Base-by-base conservation (phyloP, 2,113 vertebrate genomes). In the Plotosus lineatus region DNA sequence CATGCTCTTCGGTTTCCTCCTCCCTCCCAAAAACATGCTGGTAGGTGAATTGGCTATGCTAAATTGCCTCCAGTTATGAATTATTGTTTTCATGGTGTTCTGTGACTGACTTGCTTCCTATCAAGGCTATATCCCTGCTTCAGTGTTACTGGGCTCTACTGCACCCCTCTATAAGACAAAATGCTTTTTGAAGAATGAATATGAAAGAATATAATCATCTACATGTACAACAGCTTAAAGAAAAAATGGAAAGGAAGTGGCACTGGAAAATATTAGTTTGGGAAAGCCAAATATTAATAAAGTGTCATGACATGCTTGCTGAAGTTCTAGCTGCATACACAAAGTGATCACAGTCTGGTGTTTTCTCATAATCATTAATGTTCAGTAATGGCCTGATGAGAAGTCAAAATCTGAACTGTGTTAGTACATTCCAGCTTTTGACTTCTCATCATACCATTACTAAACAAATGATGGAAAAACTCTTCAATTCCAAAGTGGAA, bases 251-350 rank as follows among this genome's bases (percentile, higher is more conserved):
- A 71, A 23, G 40, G 58, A 72, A 77, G 69, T 11, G 74, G 50
- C 26, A 53, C n/a, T 74, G 31, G 53, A 50, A 71, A 72, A 33
- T 68, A 63, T 72, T 81, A 26, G 48, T 38, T 10, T 42, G 38
- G 46, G 50, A 82, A 63, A 44, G 71, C 44, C 63, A 66, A 48
- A 33, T 36, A 83, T 85, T 79, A 79, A 79, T 72, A 51, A n/a
- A 36, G 44, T 56, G 48, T 73, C 71, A 50, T 69, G 76, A 71
- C 76, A 69, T 61, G 56, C 69, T 68, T 80, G 65, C 46, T 77
- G 48, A 28, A 69, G 74, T 77, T 72, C 38, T 46, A 77, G 53
- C 51, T 77, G 69, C 50, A 21, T 31, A 73, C 63, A 15, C 56
- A 31, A 80, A 80, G 77, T 63, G 73, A 58, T 72, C 53, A 74